phyloP scores from a whole-genome alignment of 2,797 vertebrate genomes.

The Paedocypris micromegethes region DNA sequence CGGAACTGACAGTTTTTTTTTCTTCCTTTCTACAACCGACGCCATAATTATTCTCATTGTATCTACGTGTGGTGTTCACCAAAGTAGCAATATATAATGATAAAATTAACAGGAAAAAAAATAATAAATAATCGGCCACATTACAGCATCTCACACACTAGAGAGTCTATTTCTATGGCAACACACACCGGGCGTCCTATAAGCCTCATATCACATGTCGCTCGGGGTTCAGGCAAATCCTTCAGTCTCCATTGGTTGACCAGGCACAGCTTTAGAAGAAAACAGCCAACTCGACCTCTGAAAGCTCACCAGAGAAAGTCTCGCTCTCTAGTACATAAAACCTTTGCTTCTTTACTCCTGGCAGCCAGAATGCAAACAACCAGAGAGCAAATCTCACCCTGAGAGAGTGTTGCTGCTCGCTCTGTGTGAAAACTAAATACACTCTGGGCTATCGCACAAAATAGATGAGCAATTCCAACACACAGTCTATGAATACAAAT shows the following conservation, averaged over 20 bases:
- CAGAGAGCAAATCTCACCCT: conserved; percentile 3
- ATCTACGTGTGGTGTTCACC: neutral
- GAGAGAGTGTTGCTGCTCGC: conserved; percentile 63
- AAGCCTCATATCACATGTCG: conserved; percentile 41
- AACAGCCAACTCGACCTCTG: conserved; percentile 41
- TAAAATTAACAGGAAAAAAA: neutral
- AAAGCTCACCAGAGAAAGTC: conserved; percentile 12
- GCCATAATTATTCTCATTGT: too few species aligned
- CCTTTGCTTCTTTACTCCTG: conserved; percentile 6
- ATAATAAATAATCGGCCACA: too few species aligned
- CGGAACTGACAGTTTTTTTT: neutral
- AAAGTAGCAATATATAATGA: neutral
- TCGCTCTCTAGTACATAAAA: conserved; percentile 26
- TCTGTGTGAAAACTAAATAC: conserved; percentile 62
- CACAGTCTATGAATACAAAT: conserved; percentile 64
- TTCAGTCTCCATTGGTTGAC: conserved; percentile 57
- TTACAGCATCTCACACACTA: conserved; percentile 29
- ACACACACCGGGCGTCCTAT: conserved; percentile 29
- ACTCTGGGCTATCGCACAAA: conserved; percentile 61
- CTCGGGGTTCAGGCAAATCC: conserved; percentile 54
- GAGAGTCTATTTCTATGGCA: conserved; percentile 55
- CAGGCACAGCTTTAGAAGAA: conserved; percentile 47
- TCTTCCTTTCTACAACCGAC: neutral
- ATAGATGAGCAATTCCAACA: conserved; percentile 61
- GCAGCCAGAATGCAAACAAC: conserved; percentile 10